phyloP scores from a whole-genome alignment of 2,888 invertebrate genomes.

The Glyphotaelius pellucidus region DNA sequence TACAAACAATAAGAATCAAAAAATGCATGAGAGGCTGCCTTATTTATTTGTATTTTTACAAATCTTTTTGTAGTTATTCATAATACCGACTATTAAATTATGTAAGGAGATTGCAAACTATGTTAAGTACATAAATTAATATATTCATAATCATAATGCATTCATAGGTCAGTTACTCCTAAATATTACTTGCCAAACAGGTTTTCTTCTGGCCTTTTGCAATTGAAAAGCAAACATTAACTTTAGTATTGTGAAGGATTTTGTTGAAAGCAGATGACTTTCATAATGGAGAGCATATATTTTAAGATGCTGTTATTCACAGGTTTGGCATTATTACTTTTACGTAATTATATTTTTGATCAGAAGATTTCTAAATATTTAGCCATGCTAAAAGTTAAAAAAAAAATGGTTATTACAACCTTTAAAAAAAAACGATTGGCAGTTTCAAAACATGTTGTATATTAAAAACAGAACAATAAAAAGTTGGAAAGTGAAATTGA shows the following conservation, averaged over 20 bases:
- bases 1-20: not conserved
- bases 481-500: too few species aligned
- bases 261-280: not conserved
- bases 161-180: not conserved
- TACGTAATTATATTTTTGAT: not conserved
- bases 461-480: too few species aligned
- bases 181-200: not conserved
- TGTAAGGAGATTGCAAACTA: not conserved
- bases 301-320: conserved; percentile 16
- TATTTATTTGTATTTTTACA: not conserved
- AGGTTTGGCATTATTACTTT: not conserved
- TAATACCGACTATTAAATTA: not conserved
- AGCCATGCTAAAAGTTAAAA: too few species aligned
- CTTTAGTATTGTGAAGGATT: not conserved
- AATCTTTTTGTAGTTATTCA: not conserved
- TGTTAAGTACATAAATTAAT: not conserved
- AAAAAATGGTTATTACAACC: too few species aligned
- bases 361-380: too few species aligned
- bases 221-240: not conserved
- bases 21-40: not conserved
- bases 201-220: not conserved
- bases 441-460: too few species aligned
- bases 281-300: not conserved
- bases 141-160: not conserved
- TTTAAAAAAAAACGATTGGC: too few species aligned